Base-by-base conservation (phyloP, 1,140 invertebrate species). In the Drosophila asahinai region DNA sequence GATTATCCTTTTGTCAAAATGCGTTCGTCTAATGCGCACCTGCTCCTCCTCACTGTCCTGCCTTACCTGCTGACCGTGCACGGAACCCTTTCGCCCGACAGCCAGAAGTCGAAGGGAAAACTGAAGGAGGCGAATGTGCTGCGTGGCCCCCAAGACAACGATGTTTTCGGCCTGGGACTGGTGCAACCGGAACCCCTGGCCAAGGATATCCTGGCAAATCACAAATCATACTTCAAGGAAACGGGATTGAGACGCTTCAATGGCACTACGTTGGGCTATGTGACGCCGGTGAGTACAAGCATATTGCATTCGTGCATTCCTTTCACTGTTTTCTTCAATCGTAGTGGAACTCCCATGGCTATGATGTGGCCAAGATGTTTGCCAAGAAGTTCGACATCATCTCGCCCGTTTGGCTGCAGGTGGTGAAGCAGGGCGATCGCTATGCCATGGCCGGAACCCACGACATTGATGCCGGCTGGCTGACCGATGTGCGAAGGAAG, bases 271-370 rank as follows among this genome's bases (percentile, higher is more conserved):
- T 93, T 99, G 36, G 98, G 97, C 60, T 99, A 98, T 93, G 97
- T 98, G 45, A 99, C 98, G 59, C 97, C 98, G 33, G 97, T 98
- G 94, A 95, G 95, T 94, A 66, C 51, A 2, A 2, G 11, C 11
- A n/a, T 15, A 5, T 33, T 36, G 14, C 0, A 4, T 43, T 27
- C 45, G n/a, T 55, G 52, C 14, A 43, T 49, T 40, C 17, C 17
- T 62, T 67, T 11, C 15, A 48, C 59, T 58, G 17, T 58, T 64
- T 19, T 40, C 11, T 47, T 64, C n/a, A 59, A 43, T 48, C 95
- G 80, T 86, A 99, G 98, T 99, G 98, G 98, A 99, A 99, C 93
- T 96, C 94, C 68, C 97, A 97, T 94, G 98, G 98, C 1, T 98
- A 99, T 94, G 97, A 99, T 94, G 95, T 99, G 43, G 97, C 98